These are phyloP conservation scores for Apodemia zela DNA, from an alignment of 2,888 invertebrate species.

Conservation along the genomic window DNA sequence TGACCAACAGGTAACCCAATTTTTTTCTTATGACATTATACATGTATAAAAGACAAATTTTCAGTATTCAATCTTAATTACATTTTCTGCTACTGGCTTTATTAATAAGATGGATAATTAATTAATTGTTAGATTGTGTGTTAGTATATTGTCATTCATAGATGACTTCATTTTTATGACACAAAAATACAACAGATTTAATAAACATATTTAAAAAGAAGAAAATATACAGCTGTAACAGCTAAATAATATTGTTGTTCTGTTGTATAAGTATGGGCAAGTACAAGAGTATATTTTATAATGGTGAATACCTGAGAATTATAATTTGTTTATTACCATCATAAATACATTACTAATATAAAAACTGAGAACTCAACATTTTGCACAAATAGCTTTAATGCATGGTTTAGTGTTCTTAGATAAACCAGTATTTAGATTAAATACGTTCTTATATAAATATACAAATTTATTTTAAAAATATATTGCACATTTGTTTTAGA, in stretches of 20 bases:
- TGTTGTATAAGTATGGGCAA: background rate
- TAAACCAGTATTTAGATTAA: background rate
- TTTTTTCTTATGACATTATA: no score
- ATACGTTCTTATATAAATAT: background rate
- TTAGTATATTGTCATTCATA: background rate
- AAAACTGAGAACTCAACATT: conserved; percentile 1
- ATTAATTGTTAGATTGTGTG: background rate
- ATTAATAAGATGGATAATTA: conserved; percentile 4
- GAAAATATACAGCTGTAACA: background rate
- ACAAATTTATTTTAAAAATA: background rate
- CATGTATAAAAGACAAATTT: background rate
- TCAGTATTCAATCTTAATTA: no score
- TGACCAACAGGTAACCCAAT: no score
- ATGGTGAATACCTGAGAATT: background rate
- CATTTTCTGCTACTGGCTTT: background rate
- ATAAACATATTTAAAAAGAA: no score
- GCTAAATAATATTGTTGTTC: background rate
- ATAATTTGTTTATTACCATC: background rate
- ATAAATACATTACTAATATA: background rate
- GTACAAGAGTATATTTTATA: background rate
- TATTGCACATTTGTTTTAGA: conserved; percentile 8
- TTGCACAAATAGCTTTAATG: conserved; percentile 6
- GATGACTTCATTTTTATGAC: background rate
- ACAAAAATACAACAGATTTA: no score
- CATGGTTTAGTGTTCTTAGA: background rate